phyloP scores from a whole-genome alignment of 1,140 invertebrate species.

The Zaprionus nigranus region DNA sequence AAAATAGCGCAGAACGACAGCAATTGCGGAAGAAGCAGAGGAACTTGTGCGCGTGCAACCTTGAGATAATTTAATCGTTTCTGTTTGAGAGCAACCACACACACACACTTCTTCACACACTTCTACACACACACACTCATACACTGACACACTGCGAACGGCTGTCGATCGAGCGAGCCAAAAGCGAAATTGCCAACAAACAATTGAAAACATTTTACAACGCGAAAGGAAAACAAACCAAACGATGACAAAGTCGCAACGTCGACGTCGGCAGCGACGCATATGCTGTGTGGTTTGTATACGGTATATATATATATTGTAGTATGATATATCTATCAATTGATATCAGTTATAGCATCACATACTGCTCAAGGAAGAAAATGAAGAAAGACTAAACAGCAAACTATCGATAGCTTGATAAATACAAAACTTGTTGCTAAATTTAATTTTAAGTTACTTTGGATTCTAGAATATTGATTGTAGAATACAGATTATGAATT shows the following conservation, averaged over 20 bases:
- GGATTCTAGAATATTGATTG: too few relatives aligned
- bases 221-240: constrained; percentile 32
- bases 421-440: too few relatives aligned
- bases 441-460: too few relatives aligned
- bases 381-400: too few relatives aligned
- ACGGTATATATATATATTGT: background rate
- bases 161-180: constrained; percentile 60
- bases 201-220: constrained; percentile 72
- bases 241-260: constrained; percentile 19
- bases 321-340: background rate
- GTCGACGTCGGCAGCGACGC: background rate
- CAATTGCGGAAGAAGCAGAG: constrained; percentile 40
- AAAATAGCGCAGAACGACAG: constrained; percentile 37
- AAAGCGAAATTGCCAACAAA: constrained; percentile 59
- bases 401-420: too few relatives aligned
- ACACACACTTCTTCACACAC: constrained; percentile 15
- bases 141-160: constrained; percentile 9
- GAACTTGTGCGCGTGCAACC: constrained; percentile 71
- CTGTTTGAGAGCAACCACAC: constrained; percentile 68
- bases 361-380: background rate
- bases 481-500: too few relatives aligned
- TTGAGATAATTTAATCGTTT: constrained; percentile 80
- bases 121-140: constrained; percentile 17
- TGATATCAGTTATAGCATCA: background rate
- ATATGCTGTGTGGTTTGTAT: background rate